Conservation (phyloP, 1,140 invertebrate species). For the Drosophila chauvacae region DNA sequence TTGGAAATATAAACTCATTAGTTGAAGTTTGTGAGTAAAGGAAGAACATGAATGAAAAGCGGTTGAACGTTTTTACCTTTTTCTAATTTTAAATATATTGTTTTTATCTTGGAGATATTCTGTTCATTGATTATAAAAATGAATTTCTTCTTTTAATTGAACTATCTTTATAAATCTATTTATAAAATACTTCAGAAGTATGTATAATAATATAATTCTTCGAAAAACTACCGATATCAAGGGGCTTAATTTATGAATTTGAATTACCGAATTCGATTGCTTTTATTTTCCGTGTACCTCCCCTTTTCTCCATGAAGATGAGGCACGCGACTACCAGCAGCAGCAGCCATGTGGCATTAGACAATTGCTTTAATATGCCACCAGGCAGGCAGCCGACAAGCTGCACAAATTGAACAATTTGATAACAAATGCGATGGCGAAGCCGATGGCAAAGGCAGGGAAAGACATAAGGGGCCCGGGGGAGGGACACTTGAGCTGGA, state of each 20-base stretch:
- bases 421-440: conserved; percentile 58
- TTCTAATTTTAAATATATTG: neutral
- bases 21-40: neutral
- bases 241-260: neutral
- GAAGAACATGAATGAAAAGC: neutral
- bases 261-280: neutral
- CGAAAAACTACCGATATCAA: no score
- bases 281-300: conserved; percentile 8
- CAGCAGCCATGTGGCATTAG: conserved; percentile 75
- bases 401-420: conserved; percentile 80
- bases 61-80: neutral
- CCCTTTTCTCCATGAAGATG: conserved; percentile 3
- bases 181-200: no score
- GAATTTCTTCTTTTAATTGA: no score
- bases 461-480: conserved; percentile 2
- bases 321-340: conserved; percentile 77
- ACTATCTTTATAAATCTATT: no score
- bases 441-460: conserved; percentile 1
- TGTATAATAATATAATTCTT: no score
- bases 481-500: conserved; percentile 50
- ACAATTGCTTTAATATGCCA: conserved; percentile 81
- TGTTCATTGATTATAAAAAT: no score
- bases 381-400: conserved; percentile 57
- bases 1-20: neutral
- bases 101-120: neutral